These are phyloP conservation scores for Lobophora halterata DNA, from an alignment of 2,888 invertebrate species.

Conservation along the genomic window DNA sequence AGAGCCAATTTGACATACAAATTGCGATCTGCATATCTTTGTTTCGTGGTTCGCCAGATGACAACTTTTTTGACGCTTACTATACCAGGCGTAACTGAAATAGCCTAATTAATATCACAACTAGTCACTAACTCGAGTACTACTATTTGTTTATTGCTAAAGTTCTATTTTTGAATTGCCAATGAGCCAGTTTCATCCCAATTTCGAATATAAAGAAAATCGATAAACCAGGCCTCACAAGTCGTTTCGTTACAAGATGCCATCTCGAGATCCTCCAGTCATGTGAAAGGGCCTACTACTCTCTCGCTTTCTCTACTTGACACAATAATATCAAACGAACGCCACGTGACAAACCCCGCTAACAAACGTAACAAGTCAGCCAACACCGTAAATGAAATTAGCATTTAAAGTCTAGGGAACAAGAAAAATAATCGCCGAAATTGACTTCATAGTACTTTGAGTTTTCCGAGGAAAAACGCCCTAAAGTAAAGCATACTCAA, in stretches of 20 bases:
- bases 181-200: too few relatives aligned
- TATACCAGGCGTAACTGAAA: too few relatives aligned
- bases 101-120: too few relatives aligned
- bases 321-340: conserved; percentile 49
- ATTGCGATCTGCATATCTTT: too few relatives aligned
- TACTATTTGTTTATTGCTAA: too few relatives aligned
- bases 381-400: conserved; percentile 52
- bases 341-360: conserved; percentile 62
- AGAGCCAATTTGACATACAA: too few relatives aligned
- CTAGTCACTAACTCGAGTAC: too few relatives aligned
- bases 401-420: conserved; percentile 51
- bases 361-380: conserved; percentile 58
- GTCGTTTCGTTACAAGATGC: conserved; percentile 63
- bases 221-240: conserved; percentile 42
- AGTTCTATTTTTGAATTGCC: too few relatives aligned
- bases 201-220: too few relatives aligned
- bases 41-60: too few relatives aligned
- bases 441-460: conserved; percentile 32
- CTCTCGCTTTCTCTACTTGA: conserved; percentile 50
- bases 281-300: conserved; percentile 46
- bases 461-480: conserved; percentile 14
- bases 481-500: conserved; percentile 24
- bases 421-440: conserved; percentile 54
- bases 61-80: too few relatives aligned
- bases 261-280: conserved; percentile 63